Evolutionary conservation across 1,140 invertebrate genomes (phyloP).

Genomic region (Drosophila quadrilineata): DNA sequence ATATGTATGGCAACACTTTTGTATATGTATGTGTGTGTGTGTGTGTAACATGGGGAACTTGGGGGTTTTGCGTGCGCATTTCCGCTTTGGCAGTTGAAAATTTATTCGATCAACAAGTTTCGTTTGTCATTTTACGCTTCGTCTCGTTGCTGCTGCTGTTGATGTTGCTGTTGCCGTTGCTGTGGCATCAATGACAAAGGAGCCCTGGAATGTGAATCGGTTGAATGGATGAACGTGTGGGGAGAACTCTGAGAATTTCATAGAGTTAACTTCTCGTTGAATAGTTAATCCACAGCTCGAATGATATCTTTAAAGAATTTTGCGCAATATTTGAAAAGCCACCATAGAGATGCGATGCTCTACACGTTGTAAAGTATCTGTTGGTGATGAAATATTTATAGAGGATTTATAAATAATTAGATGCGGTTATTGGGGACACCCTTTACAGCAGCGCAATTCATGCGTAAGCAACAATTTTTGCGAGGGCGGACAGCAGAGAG

Average conservation of each 20-base stretch:
- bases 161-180: not conserved
- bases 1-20: not conserved
- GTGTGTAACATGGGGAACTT: constrained; percentile 20
- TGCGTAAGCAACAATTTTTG: constrained; percentile 59
- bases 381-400: constrained; percentile 61
- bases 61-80: constrained; percentile 68
- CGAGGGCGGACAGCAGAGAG: constrained; percentile 13
- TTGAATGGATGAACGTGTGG: not conserved
- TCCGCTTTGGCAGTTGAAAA: constrained; percentile 64
- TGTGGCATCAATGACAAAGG: constrained; percentile 42
- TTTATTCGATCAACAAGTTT: constrained; percentile 78
- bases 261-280: not conserved
- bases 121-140: constrained; percentile 72
- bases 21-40: not conserved
- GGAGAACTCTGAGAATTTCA: not conserved
- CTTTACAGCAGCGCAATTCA: constrained; percentile 58
- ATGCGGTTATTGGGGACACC: constrained; percentile 34
- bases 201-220: constrained; percentile 8
- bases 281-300: not conserved
- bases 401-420: constrained; percentile 56
- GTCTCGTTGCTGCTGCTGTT: constrained; percentile 66
- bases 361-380: not conserved
- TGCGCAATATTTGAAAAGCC: no score
- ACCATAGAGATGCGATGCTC: no score
- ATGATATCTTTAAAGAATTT: not conserved